Evolutionary conservation across 2,113 vertebrate genomes (phyloP).

Genomic region (Mirza zaza): DNA sequence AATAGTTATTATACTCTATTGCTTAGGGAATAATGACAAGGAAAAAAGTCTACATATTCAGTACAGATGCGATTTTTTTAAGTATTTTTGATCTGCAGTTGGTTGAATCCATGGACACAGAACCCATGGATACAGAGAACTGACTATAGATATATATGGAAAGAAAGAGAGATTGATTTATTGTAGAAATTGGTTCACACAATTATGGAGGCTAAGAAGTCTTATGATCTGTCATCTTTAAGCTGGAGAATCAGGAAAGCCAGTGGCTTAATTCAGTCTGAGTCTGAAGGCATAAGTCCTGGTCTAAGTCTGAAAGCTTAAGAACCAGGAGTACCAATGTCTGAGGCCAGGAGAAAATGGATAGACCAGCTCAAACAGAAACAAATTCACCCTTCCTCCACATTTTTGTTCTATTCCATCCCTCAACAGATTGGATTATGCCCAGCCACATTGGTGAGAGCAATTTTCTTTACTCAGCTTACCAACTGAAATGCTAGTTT

Average conservation of each 20-base stretch:
- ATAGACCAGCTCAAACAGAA: not conserved
- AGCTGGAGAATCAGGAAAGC: not conserved
- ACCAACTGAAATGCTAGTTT: not conserved
- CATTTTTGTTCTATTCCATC: not conserved
- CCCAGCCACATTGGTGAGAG: not conserved
- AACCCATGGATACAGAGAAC: not conserved
- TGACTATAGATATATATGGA: not conserved
- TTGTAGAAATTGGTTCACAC: not conserved
- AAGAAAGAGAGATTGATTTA: not conserved
- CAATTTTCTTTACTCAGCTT: not conserved
- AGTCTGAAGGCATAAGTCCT: not conserved
- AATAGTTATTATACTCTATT: not conserved
- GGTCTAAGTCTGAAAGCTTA: not conserved
- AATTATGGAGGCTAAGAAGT: not conserved
- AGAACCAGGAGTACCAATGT: not conserved
- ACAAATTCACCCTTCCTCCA: not conserved
- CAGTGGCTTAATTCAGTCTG: not conserved
- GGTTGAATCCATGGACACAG: not conserved
- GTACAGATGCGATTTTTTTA: not conserved
- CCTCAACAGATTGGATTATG: not conserved
- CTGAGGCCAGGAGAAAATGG: not conserved
- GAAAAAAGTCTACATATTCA: not conserved
- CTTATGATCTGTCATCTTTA: not conserved
- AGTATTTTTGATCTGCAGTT: not conserved
- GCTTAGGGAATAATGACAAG: not conserved